phyloP scores from a whole-genome alignment of 2,113 vertebrate genomes.

The Pleuronectes platessa region DNA sequence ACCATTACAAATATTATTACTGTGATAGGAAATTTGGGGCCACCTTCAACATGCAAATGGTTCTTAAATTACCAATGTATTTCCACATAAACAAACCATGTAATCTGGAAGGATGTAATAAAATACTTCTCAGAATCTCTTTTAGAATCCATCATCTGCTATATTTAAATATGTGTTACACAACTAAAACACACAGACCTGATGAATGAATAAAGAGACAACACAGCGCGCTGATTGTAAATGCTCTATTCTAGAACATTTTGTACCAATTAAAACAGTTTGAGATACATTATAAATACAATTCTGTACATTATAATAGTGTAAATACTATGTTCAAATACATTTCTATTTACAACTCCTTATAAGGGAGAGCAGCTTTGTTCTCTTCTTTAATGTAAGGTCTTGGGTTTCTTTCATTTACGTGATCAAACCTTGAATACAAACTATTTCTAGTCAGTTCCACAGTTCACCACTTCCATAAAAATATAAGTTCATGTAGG shows the following conservation, averaged over 20 bases:
- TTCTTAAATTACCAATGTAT: too few species aligned
- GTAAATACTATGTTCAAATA: slow-evolving; percentile 88
- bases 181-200: not conserved
- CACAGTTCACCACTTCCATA: slow-evolving; percentile 68
- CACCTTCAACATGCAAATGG: too few species aligned
- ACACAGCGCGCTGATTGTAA: slow-evolving; percentile 77
- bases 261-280: slow-evolving; percentile 94
- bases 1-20: too few species aligned
- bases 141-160: too few species aligned
- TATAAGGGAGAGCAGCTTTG: slow-evolving; percentile 92
- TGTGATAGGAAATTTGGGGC: too few species aligned
- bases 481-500: slow-evolving; percentile 50
- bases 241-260: slow-evolving; percentile 95
- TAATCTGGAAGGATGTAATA: too few species aligned
- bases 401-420: slow-evolving; percentile 84
- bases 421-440: slow-evolving; percentile 80
- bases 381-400: slow-evolving; percentile 85
- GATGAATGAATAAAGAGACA: slow-evolving; percentile 27
- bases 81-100: too few species aligned
- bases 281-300: slow-evolving; percentile 96
- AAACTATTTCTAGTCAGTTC: slow-evolving; percentile 64
- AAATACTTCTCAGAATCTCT: too few species aligned
- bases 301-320: slow-evolving; percentile 93
- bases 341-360: slow-evolving; percentile 92
- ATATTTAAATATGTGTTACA: not conserved